Evolutionary conservation across 1,140 invertebrate species (phyloP).

Genomic region (Antheraea mylitta): DNA sequence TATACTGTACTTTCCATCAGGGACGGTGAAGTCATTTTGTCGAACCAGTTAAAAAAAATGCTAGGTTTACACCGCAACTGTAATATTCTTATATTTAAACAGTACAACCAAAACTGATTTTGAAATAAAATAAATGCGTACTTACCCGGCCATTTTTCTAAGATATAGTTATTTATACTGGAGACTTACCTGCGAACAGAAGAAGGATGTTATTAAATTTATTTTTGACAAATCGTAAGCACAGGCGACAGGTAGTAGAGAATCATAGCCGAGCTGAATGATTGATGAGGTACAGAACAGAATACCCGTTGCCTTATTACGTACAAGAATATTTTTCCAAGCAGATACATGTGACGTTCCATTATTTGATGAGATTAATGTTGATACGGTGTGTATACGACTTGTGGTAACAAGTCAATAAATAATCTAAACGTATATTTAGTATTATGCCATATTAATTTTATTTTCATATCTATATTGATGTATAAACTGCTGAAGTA

Average conservation of each 20-base stretch:
- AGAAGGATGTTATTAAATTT: constrained; percentile 4
- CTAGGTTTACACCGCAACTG: too few species aligned
- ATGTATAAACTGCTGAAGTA: not conserved
- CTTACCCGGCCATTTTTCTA: not conserved
- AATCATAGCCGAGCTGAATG: constrained; percentile 30
- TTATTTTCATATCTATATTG: not conserved
- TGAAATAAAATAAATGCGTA: not conserved
- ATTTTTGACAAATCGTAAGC: constrained; percentile 5
- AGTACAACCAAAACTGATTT: not conserved
- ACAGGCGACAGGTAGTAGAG: constrained; percentile 26
- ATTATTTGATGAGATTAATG: constrained; percentile 74
- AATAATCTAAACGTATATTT: not conserved
- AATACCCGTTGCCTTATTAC: constrained; percentile 72
- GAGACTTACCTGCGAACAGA: not conserved
- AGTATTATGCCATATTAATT: not conserved
- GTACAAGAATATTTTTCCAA: constrained; percentile 56
- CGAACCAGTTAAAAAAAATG: too few species aligned
- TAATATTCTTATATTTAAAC: too few species aligned
- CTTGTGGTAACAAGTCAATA: not conserved
- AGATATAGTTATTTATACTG: not conserved
- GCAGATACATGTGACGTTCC: constrained; percentile 58
- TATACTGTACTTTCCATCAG: too few species aligned
- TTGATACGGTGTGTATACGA: constrained; percentile 30
- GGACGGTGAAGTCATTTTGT: too few species aligned
- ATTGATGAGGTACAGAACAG: constrained; percentile 53